Evolutionary conservation across 1,140 invertebrate species (phyloP).

Genomic region (Scaptomyza montana): DNA sequence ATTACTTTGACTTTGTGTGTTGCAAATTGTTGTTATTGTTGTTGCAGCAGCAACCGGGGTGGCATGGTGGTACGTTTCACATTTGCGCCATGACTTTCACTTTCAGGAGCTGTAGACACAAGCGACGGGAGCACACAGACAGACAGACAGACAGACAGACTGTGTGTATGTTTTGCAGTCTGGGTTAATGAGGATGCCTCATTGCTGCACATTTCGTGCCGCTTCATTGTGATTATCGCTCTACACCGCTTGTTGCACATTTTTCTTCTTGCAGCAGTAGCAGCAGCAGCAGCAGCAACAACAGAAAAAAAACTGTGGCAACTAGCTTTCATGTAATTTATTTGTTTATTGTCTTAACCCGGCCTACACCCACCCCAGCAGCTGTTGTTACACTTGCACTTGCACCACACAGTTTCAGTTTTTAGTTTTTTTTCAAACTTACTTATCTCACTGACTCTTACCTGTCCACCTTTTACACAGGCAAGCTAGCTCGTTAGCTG

Average conservation of each 20-base stretch:
- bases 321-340: slow-evolving; percentile 78
- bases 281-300: slow-evolving; percentile 10
- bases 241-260: slow-evolving; percentile 34
- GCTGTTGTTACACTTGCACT: slow-evolving; percentile 77
- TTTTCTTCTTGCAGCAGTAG: slow-evolving; percentile 29
- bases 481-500: slow-evolving; percentile 57
- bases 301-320: slow-evolving; percentile 69
- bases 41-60: background rate
- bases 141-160: background rate
- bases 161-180: slow-evolving; percentile 15
- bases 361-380: slow-evolving; percentile 53
- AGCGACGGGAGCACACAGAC: too few relatives aligned
- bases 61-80: slow-evolving; percentile 55
- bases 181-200: slow-evolving; percentile 81
- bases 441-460: slow-evolving; percentile 19
- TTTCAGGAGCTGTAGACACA: slow-evolving; percentile 33
- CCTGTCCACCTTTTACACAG: slow-evolving; percentile 22
- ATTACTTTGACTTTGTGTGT: slow-evolving; percentile 43
- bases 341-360: slow-evolving; percentile 76
- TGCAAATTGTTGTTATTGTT: slow-evolving; percentile 2
- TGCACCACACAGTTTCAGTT: slow-evolving; percentile 32
- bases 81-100: slow-evolving; percentile 77
- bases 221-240: slow-evolving; percentile 79
- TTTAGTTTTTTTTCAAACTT: slow-evolving; percentile 15
- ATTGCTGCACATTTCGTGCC: slow-evolving; percentile 78